These are phyloP conservation scores for Ypsolopha sequella DNA, from an alignment of 2,888 invertebrate genomes.

Conservation along the genomic window DNA sequence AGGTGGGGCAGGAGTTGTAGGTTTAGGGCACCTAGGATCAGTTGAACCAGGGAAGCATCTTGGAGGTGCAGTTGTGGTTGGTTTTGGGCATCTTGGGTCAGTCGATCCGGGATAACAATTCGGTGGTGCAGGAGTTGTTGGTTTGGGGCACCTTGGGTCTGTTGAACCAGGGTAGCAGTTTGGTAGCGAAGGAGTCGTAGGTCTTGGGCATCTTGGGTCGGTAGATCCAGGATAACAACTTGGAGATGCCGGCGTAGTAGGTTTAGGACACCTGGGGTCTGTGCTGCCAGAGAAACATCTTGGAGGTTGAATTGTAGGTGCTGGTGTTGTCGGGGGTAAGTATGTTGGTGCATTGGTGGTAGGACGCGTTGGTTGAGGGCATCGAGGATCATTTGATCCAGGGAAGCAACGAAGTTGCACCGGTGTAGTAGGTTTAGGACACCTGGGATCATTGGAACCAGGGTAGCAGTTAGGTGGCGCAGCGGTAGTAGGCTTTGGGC, in stretches of 20 bases:
- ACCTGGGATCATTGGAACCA: slow-evolving; percentile 21
- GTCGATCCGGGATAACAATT: slow-evolving; percentile 27
- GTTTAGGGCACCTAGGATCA: slow-evolving; percentile 29
- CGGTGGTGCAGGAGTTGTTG: slow-evolving; percentile 9
- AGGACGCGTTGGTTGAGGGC: slow-evolving; percentile 2
- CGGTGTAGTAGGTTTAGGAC: slow-evolving; percentile 14
- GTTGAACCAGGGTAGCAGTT: slow-evolving; percentile 31
- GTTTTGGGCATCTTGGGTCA: slow-evolving; percentile 22
- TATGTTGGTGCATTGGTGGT: too few relatives aligned
- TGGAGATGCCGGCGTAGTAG: slow-evolving; percentile 17
- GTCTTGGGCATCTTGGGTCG: slow-evolving; percentile 26
- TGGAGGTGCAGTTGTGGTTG: slow-evolving; percentile 14
- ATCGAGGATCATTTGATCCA: slow-evolving; percentile 25
- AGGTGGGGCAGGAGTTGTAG: slow-evolving; percentile 18
- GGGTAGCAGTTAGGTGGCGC: slow-evolving; percentile 21
- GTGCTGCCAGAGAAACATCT: slow-evolving; percentile 8
- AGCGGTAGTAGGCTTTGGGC: slow-evolving; percentile 19
- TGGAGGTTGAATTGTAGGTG: too few relatives aligned
- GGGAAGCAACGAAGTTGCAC: slow-evolving; percentile 26
- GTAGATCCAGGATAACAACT: slow-evolving; percentile 29
- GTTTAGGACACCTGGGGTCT: slow-evolving; percentile 22
- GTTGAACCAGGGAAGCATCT: slow-evolving; percentile 19
- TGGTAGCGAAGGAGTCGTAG: slow-evolving; percentile 19
- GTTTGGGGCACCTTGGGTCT: slow-evolving; percentile 30
- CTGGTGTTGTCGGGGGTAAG: too few relatives aligned